These are phyloP conservation scores for Aleiodes leptofemur DNA, from an alignment of 2,888 invertebrate genomes.

Conservation along the genomic window DNA sequence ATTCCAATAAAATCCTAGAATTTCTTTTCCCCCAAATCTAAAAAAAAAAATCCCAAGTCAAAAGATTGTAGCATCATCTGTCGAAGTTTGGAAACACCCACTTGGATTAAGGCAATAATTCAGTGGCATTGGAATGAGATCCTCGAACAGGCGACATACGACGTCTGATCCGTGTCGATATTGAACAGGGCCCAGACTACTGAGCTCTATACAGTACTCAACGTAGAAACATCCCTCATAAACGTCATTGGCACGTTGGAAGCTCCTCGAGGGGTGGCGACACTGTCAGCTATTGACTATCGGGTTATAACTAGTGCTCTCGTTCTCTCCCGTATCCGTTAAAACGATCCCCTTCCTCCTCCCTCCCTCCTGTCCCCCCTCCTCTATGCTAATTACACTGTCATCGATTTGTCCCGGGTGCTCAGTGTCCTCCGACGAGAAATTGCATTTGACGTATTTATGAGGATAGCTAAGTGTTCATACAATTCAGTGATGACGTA, in stretches of 20 bases:
- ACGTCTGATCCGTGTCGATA: conserved; percentile 34
- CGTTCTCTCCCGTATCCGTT: not conserved
- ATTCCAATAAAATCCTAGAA: too few relatives aligned
- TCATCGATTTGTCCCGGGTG: conserved; percentile 30
- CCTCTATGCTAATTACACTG: conserved; percentile 30
- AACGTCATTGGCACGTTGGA: conserved; percentile 70
- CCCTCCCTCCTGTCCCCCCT: not conserved
- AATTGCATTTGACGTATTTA: conserved; percentile 26
- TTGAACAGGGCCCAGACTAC: conserved; percentile 22
- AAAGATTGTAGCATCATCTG: conserved; percentile 2
- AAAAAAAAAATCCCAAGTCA: conserved; percentile 30
- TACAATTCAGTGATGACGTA: not conserved
- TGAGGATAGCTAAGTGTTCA: not conserved
- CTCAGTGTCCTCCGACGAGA: not conserved
- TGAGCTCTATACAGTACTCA: conserved; percentile 41
- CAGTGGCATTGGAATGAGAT: not conserved
- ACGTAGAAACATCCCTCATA: conserved; percentile 72
- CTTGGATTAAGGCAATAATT: conserved; percentile 36
- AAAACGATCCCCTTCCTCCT: conserved; percentile 4
- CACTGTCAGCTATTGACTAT: conserved; percentile 53
- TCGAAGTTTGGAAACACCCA: conserved; percentile 18
- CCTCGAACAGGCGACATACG: conserved; percentile 19
- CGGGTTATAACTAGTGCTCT: conserved; percentile 12
- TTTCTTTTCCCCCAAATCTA: not conserved
- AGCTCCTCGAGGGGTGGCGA: conserved; percentile 51